These are phyloP conservation scores for Galleria mellonella DNA, from an alignment of 1,140 invertebrate species.

Conservation along the genomic window DNA sequence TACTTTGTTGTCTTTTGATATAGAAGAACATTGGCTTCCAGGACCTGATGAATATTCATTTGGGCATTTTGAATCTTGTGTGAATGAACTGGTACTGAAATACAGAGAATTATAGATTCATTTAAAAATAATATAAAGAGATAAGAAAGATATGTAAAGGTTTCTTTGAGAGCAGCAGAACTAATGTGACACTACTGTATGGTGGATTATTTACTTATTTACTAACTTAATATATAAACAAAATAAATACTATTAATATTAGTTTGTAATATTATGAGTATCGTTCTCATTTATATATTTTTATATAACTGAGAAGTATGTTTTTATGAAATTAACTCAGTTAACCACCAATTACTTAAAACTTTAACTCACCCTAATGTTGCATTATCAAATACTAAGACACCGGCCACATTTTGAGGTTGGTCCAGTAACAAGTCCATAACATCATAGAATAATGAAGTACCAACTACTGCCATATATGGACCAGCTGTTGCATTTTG, in stretches of 20 bases:
- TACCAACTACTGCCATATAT: slow-evolving; percentile 82
- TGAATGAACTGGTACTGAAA: slow-evolving; percentile 68
- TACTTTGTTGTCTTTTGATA: slow-evolving; percentile 42
- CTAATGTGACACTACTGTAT: too few relatives aligned
- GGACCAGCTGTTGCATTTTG: slow-evolving; percentile 80
- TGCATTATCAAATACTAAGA: slow-evolving; percentile 72
- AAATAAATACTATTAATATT: too few relatives aligned
- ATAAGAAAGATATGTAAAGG: too few relatives aligned
- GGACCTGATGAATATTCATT: slow-evolving; percentile 82
- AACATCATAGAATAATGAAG: slow-evolving; percentile 76
- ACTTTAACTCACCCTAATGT: slow-evolving; percentile 55
- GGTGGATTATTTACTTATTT: too few relatives aligned
- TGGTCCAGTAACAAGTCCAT: slow-evolving; percentile 66
- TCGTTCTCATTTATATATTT: too few relatives aligned
- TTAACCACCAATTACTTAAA: not conserved
- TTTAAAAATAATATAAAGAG: too few relatives aligned
- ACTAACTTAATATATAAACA: too few relatives aligned
- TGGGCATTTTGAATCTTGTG: slow-evolving; percentile 89
- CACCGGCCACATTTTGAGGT: slow-evolving; percentile 73
- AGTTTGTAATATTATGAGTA: too few relatives aligned
- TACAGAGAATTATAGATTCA: not conserved
- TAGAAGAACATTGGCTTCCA: slow-evolving; percentile 49
- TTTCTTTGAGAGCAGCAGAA: too few relatives aligned
- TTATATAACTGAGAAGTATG: too few relatives aligned
- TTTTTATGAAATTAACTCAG: not conserved